Base-by-base conservation (phyloP, 2,888 invertebrate genomes). In the Blomia tropicalis region DNA sequence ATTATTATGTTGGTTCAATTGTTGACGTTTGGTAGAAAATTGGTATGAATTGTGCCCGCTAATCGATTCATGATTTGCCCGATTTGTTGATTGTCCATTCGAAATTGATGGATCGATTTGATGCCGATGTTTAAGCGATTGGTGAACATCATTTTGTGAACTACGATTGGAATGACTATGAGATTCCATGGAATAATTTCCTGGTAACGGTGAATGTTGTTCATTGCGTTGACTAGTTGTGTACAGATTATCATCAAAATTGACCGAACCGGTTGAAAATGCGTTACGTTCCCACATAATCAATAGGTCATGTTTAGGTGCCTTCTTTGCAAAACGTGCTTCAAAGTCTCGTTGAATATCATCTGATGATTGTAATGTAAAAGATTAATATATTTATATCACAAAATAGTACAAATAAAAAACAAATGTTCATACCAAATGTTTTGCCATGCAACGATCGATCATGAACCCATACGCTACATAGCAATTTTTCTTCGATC, bases 301-400 rank as follows among this genome's bases (percentile, higher is more conserved):
- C 60, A 62, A 36, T 19, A 53, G 2, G 51, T 62, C 62, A 51
- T 60, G 53, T 27, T 60, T 60, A 47, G 60, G 60, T 3, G 60
- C 60, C 53, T 60, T 60, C 30, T 60, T 60, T 27, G 22, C 31
- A 32, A 60, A 60, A 14, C 60, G 19, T 7, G 53, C 51, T 31
- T 60, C 60, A 29, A 60, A 60, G 29, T 60, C 60, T n/a, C 25
- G 3, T 7, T 51, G 53, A 2, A 60, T 17, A 7, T 60, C 60
- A 19, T 60, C 60, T 47, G 51, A 25, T 7, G 22, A 47, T 25
- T 11, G n/a, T 11, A 17, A 7, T 17, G 7, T 36, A 11, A 36
- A 17, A 36, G 17, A 36, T 11, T 47, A n/a, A 11, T n/a, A 47
- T n/a, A n/a, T n/a, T n/a, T n/a, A n/a, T n/a, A n/a, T n/a, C n/a